phyloP scores from a whole-genome alignment of 2,888 invertebrate genomes.

The Pheosia gnoma region DNA sequence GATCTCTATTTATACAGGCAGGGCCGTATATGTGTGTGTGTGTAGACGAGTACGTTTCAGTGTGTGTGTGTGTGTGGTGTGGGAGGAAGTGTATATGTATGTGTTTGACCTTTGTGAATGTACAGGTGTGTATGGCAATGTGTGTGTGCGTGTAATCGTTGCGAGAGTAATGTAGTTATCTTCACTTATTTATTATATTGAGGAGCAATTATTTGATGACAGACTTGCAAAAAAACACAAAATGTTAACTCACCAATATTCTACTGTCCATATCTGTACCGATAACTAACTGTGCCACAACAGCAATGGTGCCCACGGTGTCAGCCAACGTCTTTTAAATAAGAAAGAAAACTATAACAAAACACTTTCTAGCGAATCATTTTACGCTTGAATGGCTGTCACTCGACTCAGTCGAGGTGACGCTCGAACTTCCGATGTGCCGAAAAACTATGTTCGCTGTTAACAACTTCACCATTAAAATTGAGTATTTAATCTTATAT shows the following conservation, averaged over 20 bases:
- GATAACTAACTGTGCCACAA: conserved; percentile 42
- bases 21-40: no score
- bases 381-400: conserved; percentile 58
- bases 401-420: conserved; percentile 35
- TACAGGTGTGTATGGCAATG: no score
- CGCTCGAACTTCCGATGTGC: conserved; percentile 13
- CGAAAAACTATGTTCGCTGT: conserved; percentile 1
- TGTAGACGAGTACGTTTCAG: no score
- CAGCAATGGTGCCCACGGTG: conserved; percentile 55
- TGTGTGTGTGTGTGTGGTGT: no score
- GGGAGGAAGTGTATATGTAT: no score
- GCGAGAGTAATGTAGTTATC: no score
- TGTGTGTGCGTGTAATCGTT: no score
- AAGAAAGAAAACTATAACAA: conserved; percentile 74
- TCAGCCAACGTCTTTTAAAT: conserved; percentile 71
- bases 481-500: background rate
- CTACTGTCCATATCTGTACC: conserved; percentile 53
- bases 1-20: no score
- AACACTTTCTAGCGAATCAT: conserved; percentile 72
- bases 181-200: no score
- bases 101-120: no score
- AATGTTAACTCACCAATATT: conserved; percentile 60
- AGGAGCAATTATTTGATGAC: no score
- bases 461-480: background rate
- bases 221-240: no score